A percentile compares a stretch with the other conserved stretches of the same genome.
Evolutionary conservation across 2,888 invertebrate species (phyloP).

Genomic region (Clusia tigrina): DNA sequence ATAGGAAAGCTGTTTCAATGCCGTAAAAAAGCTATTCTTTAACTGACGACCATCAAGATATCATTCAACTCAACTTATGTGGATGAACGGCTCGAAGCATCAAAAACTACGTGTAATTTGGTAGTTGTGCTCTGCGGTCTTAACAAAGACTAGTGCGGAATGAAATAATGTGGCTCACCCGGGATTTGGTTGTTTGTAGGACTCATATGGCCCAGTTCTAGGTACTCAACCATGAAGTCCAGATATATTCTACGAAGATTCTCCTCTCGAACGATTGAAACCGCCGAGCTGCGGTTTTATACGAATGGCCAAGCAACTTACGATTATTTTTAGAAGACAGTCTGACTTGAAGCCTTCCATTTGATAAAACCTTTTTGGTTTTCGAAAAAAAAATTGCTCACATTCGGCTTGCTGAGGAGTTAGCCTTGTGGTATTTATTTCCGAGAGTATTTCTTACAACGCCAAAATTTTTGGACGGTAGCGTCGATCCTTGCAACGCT

Average conservation of each 20-base stretch:
- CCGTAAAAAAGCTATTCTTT: constrained; percentile 28
- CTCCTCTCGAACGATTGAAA: no score
- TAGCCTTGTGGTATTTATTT: no score
- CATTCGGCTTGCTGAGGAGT: no score
- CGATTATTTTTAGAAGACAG: not conserved
- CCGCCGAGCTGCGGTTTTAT: no score
- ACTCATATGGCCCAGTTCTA: constrained; percentile 26
- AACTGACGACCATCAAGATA: constrained; percentile 31
- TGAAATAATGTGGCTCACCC: constrained; percentile 24
- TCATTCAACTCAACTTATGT: constrained; percentile 30
- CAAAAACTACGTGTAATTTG: constrained; percentile 32
- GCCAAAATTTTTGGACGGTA: no score
- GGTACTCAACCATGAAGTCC: constrained; percentile 31
- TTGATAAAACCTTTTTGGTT: not conserved
- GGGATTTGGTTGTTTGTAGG: constrained; percentile 6
- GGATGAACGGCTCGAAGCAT: constrained; percentile 28
- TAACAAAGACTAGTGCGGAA: constrained; percentile 32
- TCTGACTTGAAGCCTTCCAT: not conserved
- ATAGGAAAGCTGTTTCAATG: constrained; percentile 5
- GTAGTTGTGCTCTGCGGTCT: constrained; percentile 29
- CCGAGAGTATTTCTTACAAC: no score
- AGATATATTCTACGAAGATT: no score
- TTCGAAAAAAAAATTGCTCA: not conserved
- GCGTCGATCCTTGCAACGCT: no score
- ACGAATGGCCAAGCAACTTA: constrained; percentile 4